phyloP scores from a whole-genome alignment of 2,113 vertebrate genomes.

The Chaetura pelagica region DNA sequence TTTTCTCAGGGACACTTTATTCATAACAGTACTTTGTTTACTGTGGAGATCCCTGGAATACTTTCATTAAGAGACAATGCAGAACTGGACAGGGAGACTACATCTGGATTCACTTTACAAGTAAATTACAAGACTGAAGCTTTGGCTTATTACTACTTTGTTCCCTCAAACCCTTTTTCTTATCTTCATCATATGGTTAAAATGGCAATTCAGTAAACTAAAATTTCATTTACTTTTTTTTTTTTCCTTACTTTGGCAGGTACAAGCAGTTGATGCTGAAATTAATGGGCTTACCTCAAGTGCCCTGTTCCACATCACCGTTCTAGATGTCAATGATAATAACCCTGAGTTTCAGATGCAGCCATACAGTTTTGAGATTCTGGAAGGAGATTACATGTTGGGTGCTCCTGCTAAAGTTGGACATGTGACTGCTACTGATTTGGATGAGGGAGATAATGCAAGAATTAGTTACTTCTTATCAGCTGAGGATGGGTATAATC shows the following conservation, averaged over 20 bases:
- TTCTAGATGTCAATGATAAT: constrained; percentile 85
- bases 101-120: constrained; percentile 71
- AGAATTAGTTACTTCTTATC: constrained; percentile 59
- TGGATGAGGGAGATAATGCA: constrained; percentile 77
- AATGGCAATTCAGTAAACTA: background rate
- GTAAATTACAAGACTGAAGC: constrained; percentile 52
- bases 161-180: background rate
- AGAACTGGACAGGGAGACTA: constrained; percentile 80
- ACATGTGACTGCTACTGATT: constrained; percentile 65
- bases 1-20: constrained; percentile 80
- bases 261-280: constrained; percentile 78
- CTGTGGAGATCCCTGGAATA: constrained; percentile 73
- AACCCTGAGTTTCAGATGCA: constrained; percentile 78
- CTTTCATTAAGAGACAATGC: constrained; percentile 72
- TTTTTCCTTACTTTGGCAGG: constrained; percentile 56
- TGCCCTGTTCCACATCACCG: constrained; percentile 73
- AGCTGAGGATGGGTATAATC: constrained; percentile 53
- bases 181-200: background rate
- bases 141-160: background rate
- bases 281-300: constrained; percentile 69
- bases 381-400: constrained; percentile 68
- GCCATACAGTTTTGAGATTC: constrained; percentile 43
- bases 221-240: background rate
- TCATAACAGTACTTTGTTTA: constrained; percentile 66
- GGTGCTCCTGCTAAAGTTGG: constrained; percentile 19